These are phyloP conservation scores for Herminia tarsipennalis DNA, from an alignment of 2,888 invertebrate species.

Conservation along the genomic window DNA sequence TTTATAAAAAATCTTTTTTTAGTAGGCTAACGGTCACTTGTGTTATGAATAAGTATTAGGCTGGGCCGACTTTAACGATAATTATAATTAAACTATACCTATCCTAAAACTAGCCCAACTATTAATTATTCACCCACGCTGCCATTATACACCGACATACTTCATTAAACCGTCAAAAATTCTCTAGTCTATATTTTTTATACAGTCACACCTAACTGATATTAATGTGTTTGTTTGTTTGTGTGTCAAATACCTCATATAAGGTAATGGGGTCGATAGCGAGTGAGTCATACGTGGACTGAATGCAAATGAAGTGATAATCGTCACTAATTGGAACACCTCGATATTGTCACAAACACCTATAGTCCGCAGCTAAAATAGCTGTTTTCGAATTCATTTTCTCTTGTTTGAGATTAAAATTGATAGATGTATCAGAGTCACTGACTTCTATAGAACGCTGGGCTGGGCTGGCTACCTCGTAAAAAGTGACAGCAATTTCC, in stretches of 20 bases:
- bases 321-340: not conserved
- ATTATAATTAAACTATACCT: not conserved
- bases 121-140: constrained; percentile 3
- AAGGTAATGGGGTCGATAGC: constrained; percentile 17
- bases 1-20: too few relatives aligned
- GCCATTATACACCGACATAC: not conserved
- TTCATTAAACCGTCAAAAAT: not conserved
- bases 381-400: too few relatives aligned
- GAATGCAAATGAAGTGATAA: constrained; percentile 19
- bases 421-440: too few relatives aligned
- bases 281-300: constrained; percentile 12
- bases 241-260: constrained; percentile 24
- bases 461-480: too few relatives aligned
- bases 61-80: not conserved
- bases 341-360: not conserved
- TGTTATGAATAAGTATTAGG: too few relatives aligned
- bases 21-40: too few relatives aligned
- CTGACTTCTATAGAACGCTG: too few relatives aligned
- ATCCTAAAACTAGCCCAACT: not conserved
- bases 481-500: too few relatives aligned
- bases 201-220: constrained; percentile 4
- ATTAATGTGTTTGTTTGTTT: constrained; percentile 17
- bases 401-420: too few relatives aligned
- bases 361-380: too few relatives aligned
- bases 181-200: constrained; percentile 1